Conservation (phyloP, 92 coral and sea anemone species). For the Virgularia gustaviana region DNA sequence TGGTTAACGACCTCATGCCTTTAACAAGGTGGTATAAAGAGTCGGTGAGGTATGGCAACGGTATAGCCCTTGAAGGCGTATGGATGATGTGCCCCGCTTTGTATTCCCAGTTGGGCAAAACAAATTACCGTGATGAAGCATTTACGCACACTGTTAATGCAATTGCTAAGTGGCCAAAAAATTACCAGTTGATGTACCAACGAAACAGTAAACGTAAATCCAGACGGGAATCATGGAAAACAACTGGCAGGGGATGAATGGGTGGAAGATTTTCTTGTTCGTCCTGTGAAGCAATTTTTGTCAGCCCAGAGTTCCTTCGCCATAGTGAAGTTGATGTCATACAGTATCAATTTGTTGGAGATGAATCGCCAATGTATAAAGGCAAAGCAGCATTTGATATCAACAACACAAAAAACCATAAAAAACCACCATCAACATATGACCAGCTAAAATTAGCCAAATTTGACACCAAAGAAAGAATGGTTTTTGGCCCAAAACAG, state of each 20-base stretch:
- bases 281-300: no score
- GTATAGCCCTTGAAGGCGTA: no score
- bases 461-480: conserved; percentile 18
- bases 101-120: background rate
- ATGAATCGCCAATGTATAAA: conserved; percentile 34
- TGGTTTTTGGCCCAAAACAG: conserved; percentile 12
- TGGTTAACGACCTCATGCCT: conserved; percentile 41
- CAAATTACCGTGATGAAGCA: background rate
- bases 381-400: conserved; percentile 31
- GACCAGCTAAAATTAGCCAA: conserved; percentile 32
- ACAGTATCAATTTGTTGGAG: conserved; percentile 14
- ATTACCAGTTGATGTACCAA: background rate
- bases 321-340: conserved; percentile 39
- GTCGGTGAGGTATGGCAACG: no score
- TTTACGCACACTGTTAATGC: background rate
- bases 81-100: background rate
- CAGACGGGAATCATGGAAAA: conserved; percentile 42
- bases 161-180: background rate
- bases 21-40: conserved; percentile 49
- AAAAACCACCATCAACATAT: conserved; percentile 22
- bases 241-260: no score
- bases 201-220: conserved; percentile 19
- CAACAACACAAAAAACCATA: conserved; percentile 34
- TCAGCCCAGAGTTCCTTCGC: conserved; percentile 19
- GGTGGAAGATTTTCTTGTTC: conserved; percentile 48